Evolutionary conservation across 2,888 invertebrate species (phyloP), one percentile per base, ranked within the genome.

Genomic region (Labia minor): DNA sequence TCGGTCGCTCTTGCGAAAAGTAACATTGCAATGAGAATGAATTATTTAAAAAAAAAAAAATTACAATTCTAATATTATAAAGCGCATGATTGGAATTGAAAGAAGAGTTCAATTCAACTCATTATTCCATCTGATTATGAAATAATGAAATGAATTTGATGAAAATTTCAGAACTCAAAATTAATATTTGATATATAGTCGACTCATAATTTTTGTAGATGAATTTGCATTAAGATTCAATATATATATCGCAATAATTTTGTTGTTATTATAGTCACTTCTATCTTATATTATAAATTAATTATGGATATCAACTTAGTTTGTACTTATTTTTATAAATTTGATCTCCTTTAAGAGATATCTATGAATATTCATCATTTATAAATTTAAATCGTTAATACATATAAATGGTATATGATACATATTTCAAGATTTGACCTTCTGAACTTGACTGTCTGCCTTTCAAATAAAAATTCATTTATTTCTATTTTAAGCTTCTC

Each of bases 391-490:
- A n/a, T n/a, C n/a, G n/a, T n/a, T n/a, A n/a, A n/a, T n/a, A n/a
- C 3, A 26, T 26, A 26, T 26, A 26, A 6, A 26, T 26, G 3
- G 26, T 26, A 26, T 26, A 26, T 8, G 26, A 26, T 26, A 26
- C 8, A 26, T 26, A 26, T 26, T 26, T 26, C 26, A 26, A 6
- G 26, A 26, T 49, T 10, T 49, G n/a, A 49, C 49, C 49, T 49
- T 49, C 49, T 49, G 49, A 49, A 49, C 49, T 49, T 49, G 49
- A 49, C 49, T 49, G 49, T 49, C 49, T 49, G 49, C n/a, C 49
- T 49, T 49, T n/a, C n/a, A 49, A 49, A 49, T 49, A 16, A 33
- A 33, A 49, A 49, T 49, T 49, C 49, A 49, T 49, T 49, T 14
- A 11, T 49, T 49, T 49, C 49, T 11, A 49, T 11, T 49, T 49